Conservation (phyloP, 2,797 vertebrate species). For the Eulemur albifrons region DNA sequence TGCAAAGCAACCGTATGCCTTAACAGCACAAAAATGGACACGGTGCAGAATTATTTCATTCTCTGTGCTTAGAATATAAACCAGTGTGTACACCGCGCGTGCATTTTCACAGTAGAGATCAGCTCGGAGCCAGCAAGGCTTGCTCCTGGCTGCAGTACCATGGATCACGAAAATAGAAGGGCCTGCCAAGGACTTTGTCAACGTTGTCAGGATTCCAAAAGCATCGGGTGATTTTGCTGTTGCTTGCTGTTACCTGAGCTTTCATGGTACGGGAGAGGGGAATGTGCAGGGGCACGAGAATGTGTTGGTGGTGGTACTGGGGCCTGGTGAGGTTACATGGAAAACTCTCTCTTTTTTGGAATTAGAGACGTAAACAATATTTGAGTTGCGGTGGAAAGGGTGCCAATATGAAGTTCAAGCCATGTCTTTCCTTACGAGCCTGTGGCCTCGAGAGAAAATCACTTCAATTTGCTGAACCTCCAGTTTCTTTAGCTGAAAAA, state of each 20-base stretch:
- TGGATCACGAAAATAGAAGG: constrained; percentile 68
- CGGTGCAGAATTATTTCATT: constrained; percentile 79
- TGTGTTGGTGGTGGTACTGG: background rate
- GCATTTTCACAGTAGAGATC: constrained; percentile 59
- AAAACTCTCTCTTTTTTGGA: background rate
- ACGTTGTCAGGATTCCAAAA: constrained; percentile 62
- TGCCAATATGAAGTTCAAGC: background rate
- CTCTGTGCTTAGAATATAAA: constrained; percentile 80
- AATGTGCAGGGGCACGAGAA: fast-evolving
- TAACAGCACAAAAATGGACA: constrained; percentile 81
- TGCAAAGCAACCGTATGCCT: constrained; percentile 82
- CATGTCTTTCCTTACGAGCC: background rate
- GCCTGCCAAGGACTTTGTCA: constrained; percentile 61
- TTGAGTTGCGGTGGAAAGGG: background rate
- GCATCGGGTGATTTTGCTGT: constrained; percentile 45
- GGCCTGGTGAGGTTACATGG: background rate
- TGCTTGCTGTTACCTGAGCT: constrained; percentile 35
- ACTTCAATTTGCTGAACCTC: background rate
- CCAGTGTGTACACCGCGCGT: background rate
- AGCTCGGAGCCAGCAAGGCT: constrained; percentile 42
- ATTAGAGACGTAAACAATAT: background rate
- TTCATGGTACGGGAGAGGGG: background rate
- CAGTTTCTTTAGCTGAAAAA: constrained; percentile 40
- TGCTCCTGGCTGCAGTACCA: constrained; percentile 48
- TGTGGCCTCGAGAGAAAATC: background rate